phyloP scores from a whole-genome alignment of 2,113 vertebrate species.

The Cheilinus undulatus region DNA sequence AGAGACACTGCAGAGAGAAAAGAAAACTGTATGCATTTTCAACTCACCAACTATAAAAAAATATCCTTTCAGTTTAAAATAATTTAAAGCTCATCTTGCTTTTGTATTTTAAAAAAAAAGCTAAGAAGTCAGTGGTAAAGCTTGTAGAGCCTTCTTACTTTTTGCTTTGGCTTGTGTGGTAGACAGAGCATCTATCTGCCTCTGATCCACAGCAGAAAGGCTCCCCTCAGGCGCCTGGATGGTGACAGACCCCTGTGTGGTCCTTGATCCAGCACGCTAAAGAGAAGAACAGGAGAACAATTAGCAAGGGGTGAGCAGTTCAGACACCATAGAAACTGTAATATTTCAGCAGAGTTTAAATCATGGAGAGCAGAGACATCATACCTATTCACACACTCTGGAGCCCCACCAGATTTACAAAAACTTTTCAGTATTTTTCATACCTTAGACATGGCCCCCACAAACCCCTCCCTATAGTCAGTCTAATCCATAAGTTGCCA shows the following conservation, averaged over 20 bases:
- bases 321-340: not conserved
- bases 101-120: not conserved
- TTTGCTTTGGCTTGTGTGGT: slow-evolving; percentile 63
- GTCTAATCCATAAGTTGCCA: too few relatives aligned
- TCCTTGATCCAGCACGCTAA: slow-evolving; percentile 47
- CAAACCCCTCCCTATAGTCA: too few relatives aligned
- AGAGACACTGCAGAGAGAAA: slow-evolving; percentile 62
- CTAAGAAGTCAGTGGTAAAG: not conserved
- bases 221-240: slow-evolving; percentile 45
- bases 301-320: not conserved
- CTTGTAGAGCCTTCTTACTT: slow-evolving; percentile 48
- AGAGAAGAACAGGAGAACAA: not conserved
- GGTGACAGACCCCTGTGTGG: slow-evolving; percentile 9
- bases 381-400: too few relatives aligned
- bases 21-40: not conserved
- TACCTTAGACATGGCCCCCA: too few relatives aligned
- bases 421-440: too few relatives aligned
- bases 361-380: too few relatives aligned
- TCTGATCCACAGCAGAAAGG: slow-evolving; percentile 44
- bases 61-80: not conserved
- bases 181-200: slow-evolving; percentile 39
- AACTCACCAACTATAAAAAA: not conserved
- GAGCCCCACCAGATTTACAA: too few relatives aligned
- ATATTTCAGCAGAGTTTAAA: not conserved
- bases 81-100: not conserved